Base-by-base conservation (phyloP, 2,888 invertebrate genomes). In the Allygus modestus region DNA sequence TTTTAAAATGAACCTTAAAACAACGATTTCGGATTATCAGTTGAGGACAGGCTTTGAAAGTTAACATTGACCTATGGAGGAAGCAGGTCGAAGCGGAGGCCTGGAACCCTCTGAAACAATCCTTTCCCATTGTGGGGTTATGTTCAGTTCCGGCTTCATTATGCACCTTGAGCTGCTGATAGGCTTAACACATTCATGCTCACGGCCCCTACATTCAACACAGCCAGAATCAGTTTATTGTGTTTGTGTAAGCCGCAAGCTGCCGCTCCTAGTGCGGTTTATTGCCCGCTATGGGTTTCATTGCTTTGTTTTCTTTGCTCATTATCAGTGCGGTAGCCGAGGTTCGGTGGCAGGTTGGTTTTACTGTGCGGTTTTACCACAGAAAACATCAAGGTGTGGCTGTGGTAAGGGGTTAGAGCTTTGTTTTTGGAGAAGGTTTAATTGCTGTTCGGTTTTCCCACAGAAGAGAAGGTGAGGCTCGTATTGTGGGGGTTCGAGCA, bases 201-300 rank as follows among this genome's bases (percentile, higher is more conserved):
- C 65, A 65, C 65, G 65, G 17, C 31, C 17, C 1, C 28, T 0
- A 2, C 31, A 65, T 4, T 65, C 65, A 15, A 31, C 26, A n/a
- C 58, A 1, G 7, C 58, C 5, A 12, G 58, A 58, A 58, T 65
- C 28, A 65, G 28, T 28, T 28, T 65, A 65, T 31, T 65, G 65
- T 28, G 65, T 28, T 28, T 15, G 28, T 28, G 2, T 12, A 20
- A 23, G 20, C 7, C 23, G 23, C n/a, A 17, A 9, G 17, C 46
- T 12, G 54, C 20, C 54, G 20, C 54, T 54, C 54, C 54, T 23
- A 2, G 23, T 28, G 7, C 23, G 28, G 28, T 26, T 65, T 65
- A 31, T 65, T 28, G 65, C 54, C 23, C 54, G 20, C 4, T 20
- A 65, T 65, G 65, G 28, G 28, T 65, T 65, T 58, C 28, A 65